Evolutionary conservation across 2,113 vertebrate genomes (phyloP).

Genomic region (Rallus limicola): DNA sequence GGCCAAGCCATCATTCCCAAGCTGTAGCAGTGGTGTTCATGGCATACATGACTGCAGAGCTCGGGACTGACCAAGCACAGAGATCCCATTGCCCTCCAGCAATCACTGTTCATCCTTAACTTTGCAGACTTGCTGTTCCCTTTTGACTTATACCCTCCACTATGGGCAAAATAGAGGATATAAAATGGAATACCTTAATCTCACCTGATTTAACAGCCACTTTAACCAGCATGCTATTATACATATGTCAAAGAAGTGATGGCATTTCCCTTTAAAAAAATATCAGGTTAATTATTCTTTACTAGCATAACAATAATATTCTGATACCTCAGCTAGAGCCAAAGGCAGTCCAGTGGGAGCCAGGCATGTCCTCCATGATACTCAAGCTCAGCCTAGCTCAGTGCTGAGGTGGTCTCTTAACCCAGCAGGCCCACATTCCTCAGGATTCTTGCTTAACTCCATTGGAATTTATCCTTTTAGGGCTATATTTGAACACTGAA

Average conservation of each 20-base stretch:
- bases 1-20: background rate
- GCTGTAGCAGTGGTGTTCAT: background rate
- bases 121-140: background rate
- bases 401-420: background rate
- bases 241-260: background rate
- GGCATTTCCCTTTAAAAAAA: background rate
- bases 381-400: background rate
- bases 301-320: background rate
- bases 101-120: background rate
- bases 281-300: background rate
- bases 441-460: background rate
- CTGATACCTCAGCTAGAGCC: background rate
- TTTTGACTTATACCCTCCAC: background rate
- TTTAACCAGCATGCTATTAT: background rate
- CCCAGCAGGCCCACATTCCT: background rate
- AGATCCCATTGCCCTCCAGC: background rate
- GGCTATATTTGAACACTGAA: background rate
- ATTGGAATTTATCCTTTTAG: background rate
- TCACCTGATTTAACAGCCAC: background rate
- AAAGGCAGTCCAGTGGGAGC: background rate
- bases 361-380: background rate
- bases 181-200: background rate
- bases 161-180: background rate
- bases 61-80: background rate
- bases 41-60: background rate